Evolutionary conservation across 2,113 vertebrate genomes (phyloP).

Genomic region (Laticauda colubrina): DNA sequence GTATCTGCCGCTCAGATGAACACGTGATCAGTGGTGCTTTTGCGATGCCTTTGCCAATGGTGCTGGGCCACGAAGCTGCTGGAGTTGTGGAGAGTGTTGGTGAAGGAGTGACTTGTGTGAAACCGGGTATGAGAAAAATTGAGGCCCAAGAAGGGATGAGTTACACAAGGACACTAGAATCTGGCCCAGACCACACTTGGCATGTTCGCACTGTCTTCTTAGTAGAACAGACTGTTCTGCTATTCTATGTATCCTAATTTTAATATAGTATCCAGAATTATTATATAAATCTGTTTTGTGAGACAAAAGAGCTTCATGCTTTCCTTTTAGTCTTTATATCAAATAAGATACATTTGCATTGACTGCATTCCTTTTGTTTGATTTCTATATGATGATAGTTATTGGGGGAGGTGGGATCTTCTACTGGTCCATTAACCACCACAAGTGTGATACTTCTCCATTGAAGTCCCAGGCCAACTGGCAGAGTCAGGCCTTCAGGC

Average conservation of each 20-base stretch:
- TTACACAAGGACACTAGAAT: neutral
- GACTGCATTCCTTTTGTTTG: neutral
- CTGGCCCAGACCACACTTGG: neutral
- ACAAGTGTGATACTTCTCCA: neutral
- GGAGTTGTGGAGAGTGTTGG: slow-evolving; percentile 84
- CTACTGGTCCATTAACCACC: neutral
- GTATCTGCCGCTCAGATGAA: slow-evolving; percentile 86
- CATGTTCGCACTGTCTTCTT: neutral
- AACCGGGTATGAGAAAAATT: slow-evolving; percentile 61
- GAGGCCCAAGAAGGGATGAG: neutral
- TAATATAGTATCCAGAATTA: neutral
- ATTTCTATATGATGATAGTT: neutral
- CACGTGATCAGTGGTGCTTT: slow-evolving; percentile 65
- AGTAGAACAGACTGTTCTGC: neutral
- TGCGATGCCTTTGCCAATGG: slow-evolving; percentile 77
- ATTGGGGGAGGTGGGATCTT: neutral
- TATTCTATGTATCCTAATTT: neutral
- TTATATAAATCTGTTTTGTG: neutral
- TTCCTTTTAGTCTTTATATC: neutral
- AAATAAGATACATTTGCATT: neutral
- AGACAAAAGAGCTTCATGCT: neutral
- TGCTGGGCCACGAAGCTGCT: slow-evolving; percentile 84
- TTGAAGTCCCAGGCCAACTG: neutral
- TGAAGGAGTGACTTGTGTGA: slow-evolving; percentile 64
- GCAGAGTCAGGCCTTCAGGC: neutral